Percentiles rank a stretch among this genome's conserved stretches.
phyloP scores from a whole-genome alignment of 2,888 invertebrate species.

The Gortyna flavago region DNA sequence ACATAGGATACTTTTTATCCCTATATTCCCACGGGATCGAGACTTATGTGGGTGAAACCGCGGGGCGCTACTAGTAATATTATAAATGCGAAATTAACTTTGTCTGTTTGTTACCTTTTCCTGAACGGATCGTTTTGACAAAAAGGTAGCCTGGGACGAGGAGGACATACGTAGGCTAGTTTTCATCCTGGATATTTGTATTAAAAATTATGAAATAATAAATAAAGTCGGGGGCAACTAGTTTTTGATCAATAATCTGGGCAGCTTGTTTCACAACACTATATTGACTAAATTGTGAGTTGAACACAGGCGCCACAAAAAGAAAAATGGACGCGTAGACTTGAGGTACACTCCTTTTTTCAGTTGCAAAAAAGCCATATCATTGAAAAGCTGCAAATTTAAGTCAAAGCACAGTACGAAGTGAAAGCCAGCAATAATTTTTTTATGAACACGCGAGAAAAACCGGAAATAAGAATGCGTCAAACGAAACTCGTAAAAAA shows the following conservation, averaged over 20 bases:
- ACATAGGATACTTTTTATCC: no score
- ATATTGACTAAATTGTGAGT: neutral
- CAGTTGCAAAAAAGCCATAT: neutral
- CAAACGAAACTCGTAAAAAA: conserved; percentile 15
- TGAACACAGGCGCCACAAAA: neutral
- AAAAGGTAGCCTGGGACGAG: neutral
- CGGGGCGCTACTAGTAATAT: no score
- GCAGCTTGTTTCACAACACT: neutral
- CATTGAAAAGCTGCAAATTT: neutral
- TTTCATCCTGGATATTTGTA: neutral
- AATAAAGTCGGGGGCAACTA: neutral
- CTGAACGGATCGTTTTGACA: neutral
- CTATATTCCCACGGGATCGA: no score
- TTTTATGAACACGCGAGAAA: conserved; percentile 4
- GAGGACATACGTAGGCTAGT: neutral
- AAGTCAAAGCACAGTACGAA: conserved; percentile 23
- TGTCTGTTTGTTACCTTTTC: neutral
- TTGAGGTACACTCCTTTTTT: neutral
- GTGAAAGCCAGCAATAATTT: conserved; percentile 33
- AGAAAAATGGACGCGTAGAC: neutral
- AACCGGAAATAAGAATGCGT: conserved; percentile 33
- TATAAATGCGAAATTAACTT: no score
- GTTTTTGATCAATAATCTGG: neutral
- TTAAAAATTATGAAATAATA: neutral
- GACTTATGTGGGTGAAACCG: no score